phyloP scores from a whole-genome alignment of 2,797 vertebrate species.

The Acanthiza pusilla region DNA sequence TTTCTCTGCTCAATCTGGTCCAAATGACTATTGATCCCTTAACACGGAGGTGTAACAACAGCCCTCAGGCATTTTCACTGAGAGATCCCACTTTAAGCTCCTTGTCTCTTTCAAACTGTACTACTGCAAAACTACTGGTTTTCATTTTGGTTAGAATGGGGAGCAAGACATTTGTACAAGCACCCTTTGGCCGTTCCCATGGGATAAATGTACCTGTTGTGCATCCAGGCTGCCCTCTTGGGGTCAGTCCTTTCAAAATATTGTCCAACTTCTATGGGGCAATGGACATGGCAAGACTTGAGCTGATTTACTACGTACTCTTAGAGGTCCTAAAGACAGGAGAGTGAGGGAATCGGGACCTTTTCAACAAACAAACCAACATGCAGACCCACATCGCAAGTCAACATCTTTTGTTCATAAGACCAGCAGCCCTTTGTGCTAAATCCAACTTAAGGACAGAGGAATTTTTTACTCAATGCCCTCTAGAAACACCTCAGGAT shows the following conservation, averaged over 20 bases:
- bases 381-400: accelerated
- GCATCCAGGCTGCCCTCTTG: background rate
- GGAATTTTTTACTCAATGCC: background rate
- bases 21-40: slow-evolving; percentile 38
- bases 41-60: background rate
- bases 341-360: background rate
- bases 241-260: background rate
- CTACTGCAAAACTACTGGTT: background rate
- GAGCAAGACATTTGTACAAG: background rate
- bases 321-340: background rate
- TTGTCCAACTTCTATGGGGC: background rate
- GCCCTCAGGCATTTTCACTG: background rate
- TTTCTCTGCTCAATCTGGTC: background rate
- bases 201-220: background rate
- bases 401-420: background rate
- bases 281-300: background rate
- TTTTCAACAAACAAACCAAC: background rate
- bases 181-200: background rate
- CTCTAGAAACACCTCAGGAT: background rate
- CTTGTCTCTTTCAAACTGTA: background rate
- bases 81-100: background rate
- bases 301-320: background rate
- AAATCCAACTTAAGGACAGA: background rate
- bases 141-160: background rate
- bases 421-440: background rate